These are phyloP conservation scores for Caenorhabditis wallacei DNA, from an alignment of 2,888 invertebrate genomes.

Conservation along the genomic window DNA sequence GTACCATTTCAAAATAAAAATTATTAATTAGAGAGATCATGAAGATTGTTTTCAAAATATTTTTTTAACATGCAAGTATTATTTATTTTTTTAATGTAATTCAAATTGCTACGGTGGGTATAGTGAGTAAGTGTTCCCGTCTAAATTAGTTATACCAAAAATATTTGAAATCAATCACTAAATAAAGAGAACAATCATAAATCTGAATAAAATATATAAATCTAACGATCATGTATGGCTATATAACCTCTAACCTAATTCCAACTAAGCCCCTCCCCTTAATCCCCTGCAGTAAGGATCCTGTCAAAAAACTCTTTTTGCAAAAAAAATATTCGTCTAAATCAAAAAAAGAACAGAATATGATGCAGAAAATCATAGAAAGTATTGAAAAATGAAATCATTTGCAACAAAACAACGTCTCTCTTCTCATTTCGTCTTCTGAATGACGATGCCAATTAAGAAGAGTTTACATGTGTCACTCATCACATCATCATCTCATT, in stretches of 20 bases:
- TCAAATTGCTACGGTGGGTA: not conserved
- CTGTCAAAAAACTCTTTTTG: conserved; percentile 4
- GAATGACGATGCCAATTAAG: conserved; percentile 62
- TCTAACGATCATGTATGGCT: not conserved
- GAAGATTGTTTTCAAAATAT: not conserved
- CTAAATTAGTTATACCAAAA: no score
- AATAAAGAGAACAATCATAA: not conserved
- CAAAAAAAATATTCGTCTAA: not conserved
- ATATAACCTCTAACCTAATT: not conserved
- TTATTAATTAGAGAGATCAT: no score
- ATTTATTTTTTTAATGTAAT: no score
- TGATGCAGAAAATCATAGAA: not conserved
- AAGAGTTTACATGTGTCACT: conserved; percentile 48
- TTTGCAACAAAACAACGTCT: conserved; percentile 40
- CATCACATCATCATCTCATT: conserved; percentile 46
- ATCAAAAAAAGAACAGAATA: not conserved
- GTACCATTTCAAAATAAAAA: no score
- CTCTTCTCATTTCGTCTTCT: not conserved
- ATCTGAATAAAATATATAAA: no score
- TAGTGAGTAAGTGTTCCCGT: no score
- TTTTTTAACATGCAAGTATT: no score
- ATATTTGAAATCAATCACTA: no score
- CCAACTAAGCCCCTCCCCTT: conserved; percentile 3
- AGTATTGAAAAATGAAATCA: conserved; percentile 48
- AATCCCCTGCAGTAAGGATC: no score